Evolutionary conservation across 1,140 invertebrate genomes (phyloP), one percentile per base, ranked within the genome.

Genomic region (Pseudomyrmex sp.): DNA sequence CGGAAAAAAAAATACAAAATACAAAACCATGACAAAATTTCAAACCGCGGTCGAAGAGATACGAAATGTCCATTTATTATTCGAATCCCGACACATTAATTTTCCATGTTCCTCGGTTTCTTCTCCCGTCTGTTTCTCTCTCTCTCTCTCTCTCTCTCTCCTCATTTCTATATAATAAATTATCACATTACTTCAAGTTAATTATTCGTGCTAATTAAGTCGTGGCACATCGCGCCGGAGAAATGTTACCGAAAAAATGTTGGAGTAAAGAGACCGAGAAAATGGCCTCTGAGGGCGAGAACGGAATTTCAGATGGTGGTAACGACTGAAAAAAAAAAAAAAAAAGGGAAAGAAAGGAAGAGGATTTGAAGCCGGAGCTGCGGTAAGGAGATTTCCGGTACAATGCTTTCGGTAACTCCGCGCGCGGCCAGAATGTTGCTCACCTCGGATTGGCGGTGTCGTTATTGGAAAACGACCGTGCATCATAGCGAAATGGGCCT

Each of bases 401-500:
- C 44, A 44, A 5, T 15, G 80, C 61, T 83, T 83, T 63, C 72
- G 48, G 35, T 65, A 54, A 9, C 35, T 54, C 26, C 26, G 7
- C 58, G 18, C 4, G 0, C 66, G 61, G 18, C 52, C 35, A 46
- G 70, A 65, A 74, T 59, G 72, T 65, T 59, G 73, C n/a, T 50
- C 50, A 56, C 50, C 26, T 26, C 26, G 73, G 20, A 58, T 83
- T 77, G 70, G 26, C 50, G 70, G 54, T n/a, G 70, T 77, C 82
- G 52, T 83, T 83, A 83, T 83, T 76, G 82, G 61, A 83, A 83
- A 83, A 66, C 82, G 73, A 65, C 50, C 62, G 73, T 77, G 52
- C 20, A 59, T 68, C 73, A 68, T 44, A 50, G 52, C 26, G 44
- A 76, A 59, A 66, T 66, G 20, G 52, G 54, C 13, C 48, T 62